Evolutionary conservation across 2,888 invertebrate species (phyloP).

Genomic region (Scaptomyza flava): DNA sequence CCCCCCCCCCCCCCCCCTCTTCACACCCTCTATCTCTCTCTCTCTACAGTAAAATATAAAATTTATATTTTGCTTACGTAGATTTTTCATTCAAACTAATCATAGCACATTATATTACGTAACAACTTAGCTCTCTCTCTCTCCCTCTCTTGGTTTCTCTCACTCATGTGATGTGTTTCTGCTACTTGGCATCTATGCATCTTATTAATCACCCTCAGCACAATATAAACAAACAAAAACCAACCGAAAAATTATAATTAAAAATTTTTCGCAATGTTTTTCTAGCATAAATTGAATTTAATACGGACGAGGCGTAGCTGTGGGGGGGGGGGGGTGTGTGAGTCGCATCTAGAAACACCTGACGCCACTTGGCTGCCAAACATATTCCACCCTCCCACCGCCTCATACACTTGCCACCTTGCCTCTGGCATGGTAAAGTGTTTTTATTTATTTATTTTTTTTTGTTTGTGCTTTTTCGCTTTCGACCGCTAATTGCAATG

Average conservation of each 20-base stretch:
- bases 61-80: neutral
- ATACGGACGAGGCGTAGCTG: neutral
- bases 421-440: neutral
- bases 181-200: no score
- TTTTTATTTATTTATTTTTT: neutral
- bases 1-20: no score
- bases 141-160: neutral
- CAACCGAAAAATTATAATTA: conserved; percentile 11
- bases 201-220: neutral
- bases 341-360: conserved; percentile 2
- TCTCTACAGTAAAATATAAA: neutral
- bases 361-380: neutral
- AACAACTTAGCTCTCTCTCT: neutral
- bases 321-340: neutral
- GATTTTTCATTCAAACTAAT: neutral
- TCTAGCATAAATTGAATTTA: conserved; percentile 54
- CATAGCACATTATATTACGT: neutral
- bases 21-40: no score
- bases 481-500: conserved; percentile 2
- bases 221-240: neutral
- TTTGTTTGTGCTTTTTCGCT: neutral
- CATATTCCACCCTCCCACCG: neutral
- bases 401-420: neutral
- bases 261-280: conserved; percentile 42
- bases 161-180: conserved; percentile 34